These are phyloP conservation scores for Meleagris gallopavo DNA, from an alignment of 2,113 vertebrate species.

Conservation along the genomic window DNA sequence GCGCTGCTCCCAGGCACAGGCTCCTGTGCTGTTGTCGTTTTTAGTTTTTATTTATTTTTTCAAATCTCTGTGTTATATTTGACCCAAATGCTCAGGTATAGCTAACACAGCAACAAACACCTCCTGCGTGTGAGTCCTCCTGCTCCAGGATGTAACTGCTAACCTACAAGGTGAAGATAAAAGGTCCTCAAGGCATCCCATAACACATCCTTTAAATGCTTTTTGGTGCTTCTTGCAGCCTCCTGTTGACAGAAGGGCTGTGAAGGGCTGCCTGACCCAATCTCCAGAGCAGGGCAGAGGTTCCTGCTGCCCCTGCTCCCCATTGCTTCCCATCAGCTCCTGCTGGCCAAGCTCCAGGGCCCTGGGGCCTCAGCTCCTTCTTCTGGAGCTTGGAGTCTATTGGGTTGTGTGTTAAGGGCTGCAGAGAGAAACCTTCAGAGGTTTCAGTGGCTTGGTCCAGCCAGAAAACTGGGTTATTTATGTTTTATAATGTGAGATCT, in stretches of 20 bases:
- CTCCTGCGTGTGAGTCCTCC: rapidly evolving
- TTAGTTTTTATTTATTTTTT: neutral
- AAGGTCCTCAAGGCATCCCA: neutral
- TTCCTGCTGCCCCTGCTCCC: neutral
- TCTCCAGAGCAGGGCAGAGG: neutral
- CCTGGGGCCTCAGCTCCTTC: neutral
- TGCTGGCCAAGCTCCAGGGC: neutral
- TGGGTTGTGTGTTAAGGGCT: neutral
- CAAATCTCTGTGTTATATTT: neutral
- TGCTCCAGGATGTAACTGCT: neutral
- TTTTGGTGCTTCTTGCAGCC: neutral
- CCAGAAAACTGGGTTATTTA: conserved; percentile 23
- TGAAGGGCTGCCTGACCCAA: neutral
- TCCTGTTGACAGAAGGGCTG: neutral
- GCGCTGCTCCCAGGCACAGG: neutral
- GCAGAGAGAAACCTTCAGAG: neutral
- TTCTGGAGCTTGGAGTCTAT: neutral
- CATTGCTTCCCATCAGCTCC: neutral
- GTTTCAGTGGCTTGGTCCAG: neutral
- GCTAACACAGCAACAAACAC: neutral
- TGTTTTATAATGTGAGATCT: conserved; percentile 46
- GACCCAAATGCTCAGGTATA: neutral
- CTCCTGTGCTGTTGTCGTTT: too few relatives aligned
- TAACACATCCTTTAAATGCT: neutral
- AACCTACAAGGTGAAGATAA: neutral